These are phyloP conservation scores for Callyntrura guangdongensis DNA, from an alignment of 2,888 invertebrate species.

Conservation along the genomic window DNA sequence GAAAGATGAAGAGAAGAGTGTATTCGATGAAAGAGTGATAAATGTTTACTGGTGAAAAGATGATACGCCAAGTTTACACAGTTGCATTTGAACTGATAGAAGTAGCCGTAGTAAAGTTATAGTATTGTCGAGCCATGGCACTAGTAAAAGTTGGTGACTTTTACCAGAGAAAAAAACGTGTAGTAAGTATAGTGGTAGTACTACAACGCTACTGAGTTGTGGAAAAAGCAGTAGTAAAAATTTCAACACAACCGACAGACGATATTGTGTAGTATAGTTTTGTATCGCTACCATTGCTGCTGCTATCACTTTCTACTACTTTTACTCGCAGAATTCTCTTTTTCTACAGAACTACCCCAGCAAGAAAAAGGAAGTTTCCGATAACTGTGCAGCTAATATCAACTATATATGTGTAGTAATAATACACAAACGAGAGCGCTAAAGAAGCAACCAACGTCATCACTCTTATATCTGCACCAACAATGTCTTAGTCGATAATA, in stretches of 20 bases:
- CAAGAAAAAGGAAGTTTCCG: background rate
- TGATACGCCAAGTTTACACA: background rate
- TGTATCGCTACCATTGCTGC: background rate
- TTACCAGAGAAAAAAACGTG: too few species aligned
- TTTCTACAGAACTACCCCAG: too few species aligned
- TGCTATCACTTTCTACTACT: too few species aligned
- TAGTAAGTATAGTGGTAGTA: too few species aligned
- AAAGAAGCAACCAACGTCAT: conserved; percentile 67
- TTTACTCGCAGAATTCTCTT: too few species aligned
- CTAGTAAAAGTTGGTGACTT: conserved; percentile 60
- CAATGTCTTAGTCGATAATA: conserved; percentile 63
- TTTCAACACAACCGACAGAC: conserved; percentile 53
- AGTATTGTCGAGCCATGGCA: conserved; percentile 15
- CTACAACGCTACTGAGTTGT: too few species aligned
- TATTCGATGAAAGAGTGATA: conserved; percentile 37
- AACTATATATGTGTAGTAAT: background rate
- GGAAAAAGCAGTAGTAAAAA: conserved; percentile 55
- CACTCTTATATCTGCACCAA: conserved; percentile 70
- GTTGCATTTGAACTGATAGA: background rate
- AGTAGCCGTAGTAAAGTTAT: background rate
- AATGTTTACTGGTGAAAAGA: conserved; percentile 31
- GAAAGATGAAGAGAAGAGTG: too few species aligned
- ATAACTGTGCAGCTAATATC: conserved; percentile 17
- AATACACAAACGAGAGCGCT: conserved; percentile 35
- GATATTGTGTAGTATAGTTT: background rate